These are phyloP conservation scores for Metellina segmentata DNA, from an alignment of 2,888 invertebrate species.

Conservation along the genomic window DNA sequence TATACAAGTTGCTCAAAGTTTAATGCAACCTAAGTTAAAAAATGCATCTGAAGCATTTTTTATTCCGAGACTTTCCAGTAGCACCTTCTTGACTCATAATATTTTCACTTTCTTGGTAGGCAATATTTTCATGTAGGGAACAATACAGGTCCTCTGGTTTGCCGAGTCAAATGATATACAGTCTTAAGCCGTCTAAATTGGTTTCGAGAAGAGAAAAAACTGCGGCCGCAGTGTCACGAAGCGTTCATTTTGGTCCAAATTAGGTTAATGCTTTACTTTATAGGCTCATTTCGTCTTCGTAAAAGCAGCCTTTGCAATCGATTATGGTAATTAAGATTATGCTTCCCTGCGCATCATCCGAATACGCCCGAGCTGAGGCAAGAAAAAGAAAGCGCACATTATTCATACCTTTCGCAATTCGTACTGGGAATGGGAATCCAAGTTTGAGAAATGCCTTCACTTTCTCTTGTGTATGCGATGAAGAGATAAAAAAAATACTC, in stretches of 20 bases:
- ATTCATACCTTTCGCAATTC: background rate
- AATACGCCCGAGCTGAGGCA: background rate
- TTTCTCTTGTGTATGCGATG: too few species aligned
- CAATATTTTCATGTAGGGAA: background rate
- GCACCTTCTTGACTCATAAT: background rate
- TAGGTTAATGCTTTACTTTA: slow-evolving; percentile 67
- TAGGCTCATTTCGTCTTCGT: slow-evolving; percentile 40
- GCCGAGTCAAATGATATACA: slow-evolving; percentile 7
- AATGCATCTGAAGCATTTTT: too few species aligned
- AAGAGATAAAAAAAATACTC: too few species aligned
- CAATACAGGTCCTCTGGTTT: slow-evolving; percentile 4
- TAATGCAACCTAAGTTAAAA: too few species aligned
- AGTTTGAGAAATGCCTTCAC: too few species aligned
- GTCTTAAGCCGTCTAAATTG: slow-evolving; percentile 29
- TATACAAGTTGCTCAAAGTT: too few species aligned
- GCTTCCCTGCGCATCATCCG: slow-evolving; percentile 41
- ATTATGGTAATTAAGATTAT: slow-evolving; percentile 67
- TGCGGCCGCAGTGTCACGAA: slow-evolving; percentile 25
- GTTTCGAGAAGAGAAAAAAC: slow-evolving; percentile 16
- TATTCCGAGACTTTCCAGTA: too few species aligned
- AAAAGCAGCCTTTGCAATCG: slow-evolving; percentile 39
- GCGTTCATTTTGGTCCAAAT: slow-evolving; percentile 56
- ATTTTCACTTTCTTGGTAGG: background rate
- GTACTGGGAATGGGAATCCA: too few species aligned
- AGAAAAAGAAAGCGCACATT: background rate